phyloP scores from a whole-genome alignment of 2,888 invertebrate genomes.

The Busseola fusca region DNA sequence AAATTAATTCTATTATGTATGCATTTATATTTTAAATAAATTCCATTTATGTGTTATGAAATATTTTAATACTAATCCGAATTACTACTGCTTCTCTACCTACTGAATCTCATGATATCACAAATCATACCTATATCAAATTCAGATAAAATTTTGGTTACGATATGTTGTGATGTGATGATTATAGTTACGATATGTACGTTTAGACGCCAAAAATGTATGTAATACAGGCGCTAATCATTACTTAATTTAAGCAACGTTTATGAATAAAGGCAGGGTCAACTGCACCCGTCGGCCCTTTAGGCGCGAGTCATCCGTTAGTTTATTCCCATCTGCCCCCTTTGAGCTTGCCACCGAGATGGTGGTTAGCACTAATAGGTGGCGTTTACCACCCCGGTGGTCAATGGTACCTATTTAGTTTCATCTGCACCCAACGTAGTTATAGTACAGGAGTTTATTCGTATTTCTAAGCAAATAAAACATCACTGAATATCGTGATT shows the following conservation, averaged over 20 bases:
- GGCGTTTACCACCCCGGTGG: too few species aligned
- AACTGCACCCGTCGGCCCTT: neutral
- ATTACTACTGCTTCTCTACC: neutral
- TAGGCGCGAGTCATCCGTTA: too few species aligned
- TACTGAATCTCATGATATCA: neutral
- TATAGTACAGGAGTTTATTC: too few species aligned
- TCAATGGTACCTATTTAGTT: too few species aligned
- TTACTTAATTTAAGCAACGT: neutral
- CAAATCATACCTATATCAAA: neutral
- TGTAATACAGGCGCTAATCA: neutral
- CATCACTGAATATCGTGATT: too few species aligned
- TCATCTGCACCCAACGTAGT: too few species aligned
- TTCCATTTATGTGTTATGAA: constrained; percentile 19
- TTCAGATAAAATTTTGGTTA: neutral
- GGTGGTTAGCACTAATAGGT: too few species aligned
- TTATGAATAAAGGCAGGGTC: neutral
- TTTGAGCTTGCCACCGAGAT: too few species aligned
- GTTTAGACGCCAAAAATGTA: too few species aligned
- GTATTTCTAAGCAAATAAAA: too few species aligned
- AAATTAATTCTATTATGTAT: constrained; percentile 33
- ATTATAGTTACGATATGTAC: neutral
- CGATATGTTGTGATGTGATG: too few species aligned
- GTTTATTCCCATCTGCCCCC: too few species aligned
- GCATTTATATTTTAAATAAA: constrained; percentile 54
- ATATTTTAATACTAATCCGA: constrained; percentile 17